Conservation (phyloP, 2,797 vertebrate species). For the Fistularia commersonii region DNA sequence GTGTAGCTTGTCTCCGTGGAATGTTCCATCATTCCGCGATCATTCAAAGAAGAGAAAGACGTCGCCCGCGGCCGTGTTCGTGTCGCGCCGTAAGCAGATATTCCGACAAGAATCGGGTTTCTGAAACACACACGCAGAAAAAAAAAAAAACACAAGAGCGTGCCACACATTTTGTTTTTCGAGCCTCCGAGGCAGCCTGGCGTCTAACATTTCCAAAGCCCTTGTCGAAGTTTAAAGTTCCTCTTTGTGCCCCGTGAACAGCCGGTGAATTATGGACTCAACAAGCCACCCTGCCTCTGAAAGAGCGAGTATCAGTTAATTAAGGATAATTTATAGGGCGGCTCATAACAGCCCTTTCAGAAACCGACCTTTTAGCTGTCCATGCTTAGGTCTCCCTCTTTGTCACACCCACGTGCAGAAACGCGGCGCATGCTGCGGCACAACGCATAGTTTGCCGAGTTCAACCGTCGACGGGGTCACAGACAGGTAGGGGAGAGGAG, state of each 20-base stretch:
- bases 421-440: slow-evolving; percentile 35
- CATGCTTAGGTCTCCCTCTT: too few relatives aligned
- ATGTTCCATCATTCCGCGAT: slow-evolving; percentile 58
- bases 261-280: slow-evolving; percentile 24
- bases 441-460: slow-evolving; percentile 26
- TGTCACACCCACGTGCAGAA: slow-evolving; percentile 34
- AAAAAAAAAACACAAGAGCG: slow-evolving; percentile 63
- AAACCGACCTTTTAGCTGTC: slow-evolving; percentile 21
- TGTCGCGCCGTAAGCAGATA: slow-evolving; percentile 67
- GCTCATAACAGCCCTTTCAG: slow-evolving; percentile 20
- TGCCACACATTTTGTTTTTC: slow-evolving; percentile 61
- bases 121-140: slow-evolving; percentile 70
- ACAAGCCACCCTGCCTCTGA: slow-evolving; percentile 16
- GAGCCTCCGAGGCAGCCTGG: slow-evolving; percentile 55
- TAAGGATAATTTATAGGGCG: slow-evolving; percentile 11
- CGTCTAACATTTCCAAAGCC: slow-evolving; percentile 41
- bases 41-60: slow-evolving; percentile 50
- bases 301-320: slow-evolving; percentile 22
- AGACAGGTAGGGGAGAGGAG: slow-evolving; percentile 48
- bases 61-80: slow-evolving; percentile 54
- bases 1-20: slow-evolving; percentile 50
- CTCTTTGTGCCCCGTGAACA: slow-evolving; percentile 34
- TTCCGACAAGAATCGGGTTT: slow-evolving; percentile 72
- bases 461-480: slow-evolving; percentile 60
- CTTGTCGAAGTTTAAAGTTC: slow-evolving; percentile 42